Base-by-base conservation (phyloP, 1,140 invertebrate genomes). In the Pachypeltis micranthus region DNA sequence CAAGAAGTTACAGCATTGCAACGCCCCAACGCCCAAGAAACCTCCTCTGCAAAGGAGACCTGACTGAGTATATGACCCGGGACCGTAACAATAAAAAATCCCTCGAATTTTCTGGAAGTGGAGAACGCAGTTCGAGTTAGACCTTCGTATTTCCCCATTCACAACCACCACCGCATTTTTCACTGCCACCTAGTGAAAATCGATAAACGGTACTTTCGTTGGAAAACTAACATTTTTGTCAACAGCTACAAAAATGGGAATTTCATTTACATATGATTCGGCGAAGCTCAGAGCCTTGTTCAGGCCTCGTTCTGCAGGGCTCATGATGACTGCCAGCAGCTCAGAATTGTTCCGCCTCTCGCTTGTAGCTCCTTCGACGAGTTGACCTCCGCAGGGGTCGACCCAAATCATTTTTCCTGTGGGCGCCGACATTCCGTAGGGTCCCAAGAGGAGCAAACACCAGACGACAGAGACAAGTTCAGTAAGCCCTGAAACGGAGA, bases 351-450 rank as follows among this genome's bases (percentile, higher is more conserved):
- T n/a, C 4, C 23, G 39, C 1, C 21, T 10, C 21, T 3, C 24
- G 14, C 31, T 3, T 24, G 19, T 21, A 1, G 25, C 12, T 14
- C 47, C 44, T 10, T 54, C 23, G 44, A 25, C 60, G 23, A 21
- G 24, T 21, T 26, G 44, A 12, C 60, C 60, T 14, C 60, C 60
- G 44, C 60, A 62, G 25, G 60, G 60, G 19, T 47, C 60, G 39
- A 26, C 25, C 34, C 34, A 39, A 39, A 7, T n/a, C 7, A 25
- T 10, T 44, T n/a, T 39, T 31, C 44, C 60, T 23, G 44, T 2
- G 19, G 60, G 60, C 0, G 60, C 60, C 19, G 60, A 51, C 60
- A 62, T 62, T 28, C 60, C 44, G 60, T 44, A 47, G 27, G 39
- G 26, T 10, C 44, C 44, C 10, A 62, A 25, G 27, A 44, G 47